phyloP scores from a whole-genome alignment of 2,888 invertebrate genomes.

The Phytoseiulus persimilis region DNA sequence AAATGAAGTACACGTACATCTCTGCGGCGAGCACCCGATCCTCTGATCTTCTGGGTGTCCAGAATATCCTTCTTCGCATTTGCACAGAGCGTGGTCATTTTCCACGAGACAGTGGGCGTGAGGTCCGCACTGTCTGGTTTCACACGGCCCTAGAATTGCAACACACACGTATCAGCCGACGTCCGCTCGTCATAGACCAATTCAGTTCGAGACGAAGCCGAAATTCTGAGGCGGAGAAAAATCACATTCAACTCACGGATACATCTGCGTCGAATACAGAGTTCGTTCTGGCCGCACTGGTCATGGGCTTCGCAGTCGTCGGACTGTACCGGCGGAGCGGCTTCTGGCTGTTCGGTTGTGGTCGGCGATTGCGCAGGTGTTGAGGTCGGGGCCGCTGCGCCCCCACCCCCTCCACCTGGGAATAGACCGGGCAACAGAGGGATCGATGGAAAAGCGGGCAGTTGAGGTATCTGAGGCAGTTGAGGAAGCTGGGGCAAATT shows the following conservation, averaged over 20 bases:
- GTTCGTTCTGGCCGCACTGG: slow-evolving; percentile 28
- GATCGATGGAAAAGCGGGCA: neutral
- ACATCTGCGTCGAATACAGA: slow-evolving; percentile 22
- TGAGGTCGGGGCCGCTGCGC: neutral
- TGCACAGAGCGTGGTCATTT: slow-evolving; percentile 64
- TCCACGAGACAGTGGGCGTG: slow-evolving; percentile 67
- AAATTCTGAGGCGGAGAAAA: neutral
- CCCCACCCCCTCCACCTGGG: slow-evolving; percentile 21
- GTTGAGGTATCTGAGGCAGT: slow-evolving; percentile 12
- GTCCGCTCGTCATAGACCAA: too few relatives aligned
- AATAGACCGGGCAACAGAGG: slow-evolving; percentile 15
- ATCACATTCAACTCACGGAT: neutral
- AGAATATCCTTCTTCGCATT: slow-evolving; percentile 69
- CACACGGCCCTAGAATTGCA: slow-evolving; percentile 20
- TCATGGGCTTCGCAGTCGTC: slow-evolving; percentile 32
- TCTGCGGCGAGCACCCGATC: slow-evolving; percentile 48
- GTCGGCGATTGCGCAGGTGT: slow-evolving; percentile 14
- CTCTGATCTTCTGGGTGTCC: slow-evolving; percentile 60
- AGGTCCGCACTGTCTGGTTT: slow-evolving; percentile 58
- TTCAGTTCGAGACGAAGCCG: neutral
- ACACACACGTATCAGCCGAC: neutral
- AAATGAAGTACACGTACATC: neutral
- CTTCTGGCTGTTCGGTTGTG: neutral
- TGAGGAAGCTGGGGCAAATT: neutral
- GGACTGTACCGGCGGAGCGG: neutral